Base-by-base conservation (phyloP, 2,113 vertebrate genomes). In the Microcebus ravelobensis region DNA sequence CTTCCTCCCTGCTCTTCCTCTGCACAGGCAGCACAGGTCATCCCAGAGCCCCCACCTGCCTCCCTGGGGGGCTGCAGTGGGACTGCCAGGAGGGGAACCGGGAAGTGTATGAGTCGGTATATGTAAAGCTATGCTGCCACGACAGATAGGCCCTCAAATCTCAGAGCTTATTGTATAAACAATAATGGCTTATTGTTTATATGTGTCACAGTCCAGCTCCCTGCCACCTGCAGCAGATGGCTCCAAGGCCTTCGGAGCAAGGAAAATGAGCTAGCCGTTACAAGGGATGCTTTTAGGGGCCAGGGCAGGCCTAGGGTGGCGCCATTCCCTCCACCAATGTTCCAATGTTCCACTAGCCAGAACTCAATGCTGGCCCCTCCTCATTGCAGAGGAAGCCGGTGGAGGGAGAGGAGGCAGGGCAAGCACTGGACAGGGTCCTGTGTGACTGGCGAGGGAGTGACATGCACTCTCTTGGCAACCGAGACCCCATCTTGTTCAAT, bases 331-430 rank as follows among this genome's bases (percentile, higher is more conserved):
- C 36, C 36, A 29, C 25, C 80, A 39, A 61, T n/a, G 18, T 1
- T 3, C 25, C 80, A 39, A 61, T n/a, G 18, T 1, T 3, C 42
- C 84, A 34, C 20, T 25, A 9, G 8, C 34, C 34, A 61, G 61
- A 29, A 61, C 25, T 15, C 14, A 25, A 8, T 34, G 13, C 59
- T 20, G 52, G 45, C 45, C 55, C 45, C 8, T 36, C n/a, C 76
- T 57, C 6, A 65, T 21, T 29, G 52, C 77, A 70, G 18, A 45
- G 63, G 65, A 63, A 77, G 39, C 57, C 4, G 20, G 34, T 0
- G 21, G 25, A 20, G 6, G 29, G 0, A 4, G 34, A 14, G 13
- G 34, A 87, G 20, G 6, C 1, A 5, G 6, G 14, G 63, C 6
- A 10, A 50, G 61, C 65, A 31, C 45, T 4, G 12, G 29, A 45